Evolutionary conservation across 2,888 invertebrate species (phyloP), one percentile per base, ranked within the genome.

Genomic region (Yponomeuta cagnagella): DNA sequence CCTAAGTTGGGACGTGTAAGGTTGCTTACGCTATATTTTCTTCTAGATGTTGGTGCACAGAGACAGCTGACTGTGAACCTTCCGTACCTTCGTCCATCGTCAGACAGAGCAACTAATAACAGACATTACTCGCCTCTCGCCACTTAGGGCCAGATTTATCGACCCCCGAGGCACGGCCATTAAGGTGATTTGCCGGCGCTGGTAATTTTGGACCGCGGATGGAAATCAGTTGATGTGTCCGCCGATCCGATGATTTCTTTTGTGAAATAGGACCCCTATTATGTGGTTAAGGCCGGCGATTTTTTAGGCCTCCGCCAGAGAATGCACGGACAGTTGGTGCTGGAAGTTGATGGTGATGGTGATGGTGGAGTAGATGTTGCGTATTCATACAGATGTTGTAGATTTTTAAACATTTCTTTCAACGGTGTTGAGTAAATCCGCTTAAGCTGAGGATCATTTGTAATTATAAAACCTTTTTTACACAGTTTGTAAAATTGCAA

Each of bases 81-180:
- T 58, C 52, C 52, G 52, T 15, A 9, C 3, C 52, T 58, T 15
- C 52, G 6, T 58, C 12, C 15, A 15, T 4, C 15, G 15, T 15
- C 52, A 58, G 52, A 58, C 52, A 58, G 63, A 63, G n/a, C 70
- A 63, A 75, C 77, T 82, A 81, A 83, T 82, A 80, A 78, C 75
- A 74, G 74, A 77, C 75, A 79, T 78, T 77, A 77, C 77, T 74
- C 76, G 74, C 70, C 70, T 70, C 71, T 71, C 63, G 58, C 74
- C 71, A 73, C 70, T 83, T 79, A 81, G 73, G 70, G 8, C 64
- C 78, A 80, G 80, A 82, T 82, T 82, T 81, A 82, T 80, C 73
- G 73, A 70, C 73, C 75, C 80, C 80, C 69, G 75, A 68, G 76
- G 81, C 77, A 73, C 73, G 65, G 65, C 76, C 77, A 82, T 83